Base-by-base conservation (phyloP, 2,113 vertebrate species). In the Ptyas mucosa region DNA sequence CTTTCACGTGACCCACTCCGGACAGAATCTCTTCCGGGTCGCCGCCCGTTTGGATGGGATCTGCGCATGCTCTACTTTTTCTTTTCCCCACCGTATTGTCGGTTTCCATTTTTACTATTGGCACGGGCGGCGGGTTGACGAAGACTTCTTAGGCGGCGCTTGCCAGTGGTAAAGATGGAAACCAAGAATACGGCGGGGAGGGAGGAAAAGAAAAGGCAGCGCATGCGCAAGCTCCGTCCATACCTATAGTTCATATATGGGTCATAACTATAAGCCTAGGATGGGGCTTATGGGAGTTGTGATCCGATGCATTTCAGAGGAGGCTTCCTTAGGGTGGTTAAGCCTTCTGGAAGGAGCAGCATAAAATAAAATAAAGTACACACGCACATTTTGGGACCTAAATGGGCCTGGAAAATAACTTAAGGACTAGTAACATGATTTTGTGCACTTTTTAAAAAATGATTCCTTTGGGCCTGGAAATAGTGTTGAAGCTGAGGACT, bases 11-110 rank as follows among this genome's bases (percentile, higher is more conserved):
- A 92, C 86, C 91, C 58, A 3, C 21, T 1, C n/a, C 11, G 21
- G 49, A 12, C 49, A 14, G 7, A 61, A 87, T 11, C 8, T 20
- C 24, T 92, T 92, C 91, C 91, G 91, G 61, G 87, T 89, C 39
- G 46, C 24, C 8, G 43, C 34, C 0, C 0, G 10, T 12, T 7
- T n/a, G 24, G 57, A 21, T 24, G 14, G 5, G 3, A 29, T 24
- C 0, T 29, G 3, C 85, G 24, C 39, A 29, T 1, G 39, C 46
- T 21, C 46, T 0, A 0, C 8, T 3, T 11, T 10, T 1, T 15
- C 87, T n/a, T n/a, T n/a, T n/a, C 39, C 3, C 81, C 6, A 2
- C 34, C 6, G 0, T 21, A 39, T 39, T 21, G 7, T 20, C 2
- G 18, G 34, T 20, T 43, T 43, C 18, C 75, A 43, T 81, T 34